A percentile compares a stretch with the other conserved stretches of the same genome.
These are phyloP conservation scores for Motacilla tschutschensis DNA, from an alignment of 2,113 vertebrate species.

Conservation along the genomic window DNA sequence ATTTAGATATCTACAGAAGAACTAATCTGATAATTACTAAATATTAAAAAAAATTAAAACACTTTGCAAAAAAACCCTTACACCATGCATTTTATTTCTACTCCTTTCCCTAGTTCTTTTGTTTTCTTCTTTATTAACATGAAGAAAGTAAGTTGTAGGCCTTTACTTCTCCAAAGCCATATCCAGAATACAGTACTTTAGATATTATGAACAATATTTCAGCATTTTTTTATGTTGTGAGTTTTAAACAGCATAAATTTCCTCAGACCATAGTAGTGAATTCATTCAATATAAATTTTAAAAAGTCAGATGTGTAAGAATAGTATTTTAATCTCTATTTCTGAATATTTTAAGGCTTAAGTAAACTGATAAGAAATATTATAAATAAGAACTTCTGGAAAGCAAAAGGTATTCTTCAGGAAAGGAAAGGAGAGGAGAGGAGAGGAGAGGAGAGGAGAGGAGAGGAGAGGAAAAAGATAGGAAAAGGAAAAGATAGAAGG, in stretches of 20 bases:
- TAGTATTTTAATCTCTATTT: background rate
- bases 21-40: background rate
- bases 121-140: background rate
- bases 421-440: too few relatives aligned
- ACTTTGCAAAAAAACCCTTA: background rate
- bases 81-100: background rate
- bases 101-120: background rate
- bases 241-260: background rate
- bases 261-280: background rate
- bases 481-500: too few relatives aligned
- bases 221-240: background rate
- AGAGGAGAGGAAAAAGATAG: too few relatives aligned
- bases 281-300: background rate
- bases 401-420: background rate
- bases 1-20: background rate
- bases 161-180: background rate
- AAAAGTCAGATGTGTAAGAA: background rate
- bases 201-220: background rate
- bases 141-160: background rate
- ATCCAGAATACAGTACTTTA: background rate
- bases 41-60: background rate
- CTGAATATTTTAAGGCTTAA: background rate
- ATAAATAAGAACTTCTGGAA: background rate
- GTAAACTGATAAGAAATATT: background rate
- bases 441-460: too few relatives aligned